Evolutionary conservation across 2,797 vertebrate genomes (phyloP).

Genomic region (Nyctibius grandis): DNA sequence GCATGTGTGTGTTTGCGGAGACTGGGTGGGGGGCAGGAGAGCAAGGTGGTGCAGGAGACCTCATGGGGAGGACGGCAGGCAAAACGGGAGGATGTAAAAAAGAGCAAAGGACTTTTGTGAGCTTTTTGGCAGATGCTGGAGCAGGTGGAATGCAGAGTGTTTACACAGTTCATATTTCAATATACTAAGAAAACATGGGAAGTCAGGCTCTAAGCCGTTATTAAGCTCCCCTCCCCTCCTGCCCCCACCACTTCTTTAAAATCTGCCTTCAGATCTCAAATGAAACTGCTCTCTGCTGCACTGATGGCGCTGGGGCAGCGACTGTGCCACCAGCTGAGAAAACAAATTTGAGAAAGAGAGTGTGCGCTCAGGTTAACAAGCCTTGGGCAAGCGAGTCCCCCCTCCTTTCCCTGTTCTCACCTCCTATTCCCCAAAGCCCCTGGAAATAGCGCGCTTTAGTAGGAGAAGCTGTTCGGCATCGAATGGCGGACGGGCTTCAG

Average conservation of each 20-base stretch:
- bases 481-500: neutral
- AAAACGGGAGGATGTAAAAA: neutral
- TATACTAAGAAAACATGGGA: slow-evolving; percentile 60
- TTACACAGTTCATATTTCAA: slow-evolving; percentile 69
- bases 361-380: slow-evolving; percentile 65
- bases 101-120: slow-evolving; percentile 52
- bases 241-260: slow-evolving; percentile 64
- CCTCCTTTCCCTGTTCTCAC: slow-evolving; percentile 17
- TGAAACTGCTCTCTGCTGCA: slow-evolving; percentile 65
- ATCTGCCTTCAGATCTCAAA: slow-evolving; percentile 60
- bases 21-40: neutral
- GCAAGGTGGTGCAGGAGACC: neutral
- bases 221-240: slow-evolving; percentile 48
- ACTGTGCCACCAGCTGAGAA: slow-evolving; percentile 78
- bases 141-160: slow-evolving; percentile 71
- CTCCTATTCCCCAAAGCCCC: slow-evolving; percentile 33
- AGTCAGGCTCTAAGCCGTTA: slow-evolving; percentile 55
- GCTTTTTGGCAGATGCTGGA: slow-evolving; percentile 46
- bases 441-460: neutral
- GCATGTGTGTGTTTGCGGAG: neutral
- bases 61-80: neutral
- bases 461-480: slow-evolving; percentile 4
- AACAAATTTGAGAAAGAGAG: slow-evolving; percentile 76
- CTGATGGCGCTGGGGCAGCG: slow-evolving; percentile 46
- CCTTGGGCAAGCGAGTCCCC: slow-evolving; percentile 30